Conservation (phyloP, 23 tunicate species). For the Corella eumyota region DNA sequence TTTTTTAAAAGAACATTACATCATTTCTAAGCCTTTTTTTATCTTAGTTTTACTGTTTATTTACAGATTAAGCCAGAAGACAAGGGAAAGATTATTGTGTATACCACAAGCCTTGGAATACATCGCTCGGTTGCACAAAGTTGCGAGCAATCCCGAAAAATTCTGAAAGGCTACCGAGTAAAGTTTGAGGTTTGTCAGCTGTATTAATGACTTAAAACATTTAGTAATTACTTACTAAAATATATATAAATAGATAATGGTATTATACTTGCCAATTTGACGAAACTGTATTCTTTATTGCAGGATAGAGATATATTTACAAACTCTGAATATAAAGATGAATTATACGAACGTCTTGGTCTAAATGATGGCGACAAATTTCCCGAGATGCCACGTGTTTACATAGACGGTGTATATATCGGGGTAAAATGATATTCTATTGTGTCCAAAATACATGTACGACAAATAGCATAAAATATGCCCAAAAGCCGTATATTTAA, state of each 20-base stretch:
- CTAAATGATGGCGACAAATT: conserved; percentile 39
- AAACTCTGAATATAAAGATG: conserved; percentile 62
- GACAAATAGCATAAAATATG: neutral
- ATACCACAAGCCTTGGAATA: conserved; percentile 81
- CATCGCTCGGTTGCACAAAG: conserved; percentile 45
- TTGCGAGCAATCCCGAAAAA: conserved; percentile 70
- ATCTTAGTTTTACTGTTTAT: neutral
- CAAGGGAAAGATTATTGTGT: conserved; percentile 64
- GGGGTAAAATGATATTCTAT: conserved; percentile 57
- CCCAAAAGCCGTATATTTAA: neutral
- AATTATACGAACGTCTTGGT: conserved; percentile 70
- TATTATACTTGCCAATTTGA: too few relatives aligned
- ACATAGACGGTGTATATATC: conserved; percentile 84
- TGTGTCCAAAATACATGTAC: neutral
- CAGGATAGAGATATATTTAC: conserved; percentile 85
- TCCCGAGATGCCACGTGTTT: conserved; percentile 80
- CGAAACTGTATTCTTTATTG: neutral
- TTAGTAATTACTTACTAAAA: too few relatives aligned
- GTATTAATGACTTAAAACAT: too few relatives aligned
- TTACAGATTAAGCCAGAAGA: conserved; percentile 65
- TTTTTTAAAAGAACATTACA: too few relatives aligned
- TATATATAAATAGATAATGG: too few relatives aligned
- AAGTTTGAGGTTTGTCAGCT: conserved; percentile 62
- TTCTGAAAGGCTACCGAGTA: conserved; percentile 70
- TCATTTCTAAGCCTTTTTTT: too few relatives aligned